These are phyloP conservation scores for Peromyscus eremicus DNA, from an alignment of 2,797 vertebrate species.

Conservation along the genomic window DNA sequence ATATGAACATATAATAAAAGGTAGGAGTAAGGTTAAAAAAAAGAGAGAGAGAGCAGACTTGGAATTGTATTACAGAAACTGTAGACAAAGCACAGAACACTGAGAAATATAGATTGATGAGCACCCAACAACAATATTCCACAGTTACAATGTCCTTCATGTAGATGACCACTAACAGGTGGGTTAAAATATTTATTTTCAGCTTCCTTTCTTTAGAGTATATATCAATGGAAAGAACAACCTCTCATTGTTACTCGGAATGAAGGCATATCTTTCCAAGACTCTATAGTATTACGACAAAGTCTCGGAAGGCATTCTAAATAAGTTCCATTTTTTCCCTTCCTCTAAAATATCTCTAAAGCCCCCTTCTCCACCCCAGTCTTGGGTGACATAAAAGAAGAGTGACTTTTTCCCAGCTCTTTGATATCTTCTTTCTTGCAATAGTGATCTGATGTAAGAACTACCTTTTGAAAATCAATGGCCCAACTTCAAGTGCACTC, in stretches of 20 bases:
- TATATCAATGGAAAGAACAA: slow-evolving; percentile 12
- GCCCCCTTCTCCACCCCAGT: slow-evolving; percentile 85
- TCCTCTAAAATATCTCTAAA: slow-evolving; percentile 90
- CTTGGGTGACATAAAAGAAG: slow-evolving; percentile 90
- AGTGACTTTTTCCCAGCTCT: slow-evolving; percentile 88
- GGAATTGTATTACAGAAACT: slow-evolving; percentile 40
- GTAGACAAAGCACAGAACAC: neutral
- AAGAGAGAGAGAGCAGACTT: neutral
- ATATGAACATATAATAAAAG: slow-evolving; percentile 25
- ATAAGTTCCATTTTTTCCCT: slow-evolving; percentile 87
- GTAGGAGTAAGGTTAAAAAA: neutral
- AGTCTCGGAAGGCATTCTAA: slow-evolving; percentile 87
- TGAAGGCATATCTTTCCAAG: slow-evolving; percentile 74
- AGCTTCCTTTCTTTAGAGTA: slow-evolving; percentile 58
- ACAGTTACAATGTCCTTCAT: slow-evolving; percentile 17
- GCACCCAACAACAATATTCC: neutral
- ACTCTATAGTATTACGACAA: slow-evolving; percentile 80
- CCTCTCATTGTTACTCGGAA: slow-evolving; percentile 48
- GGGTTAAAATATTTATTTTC: slow-evolving; percentile 29
- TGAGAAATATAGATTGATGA: neutral
- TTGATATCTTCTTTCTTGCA: slow-evolving; percentile 89
- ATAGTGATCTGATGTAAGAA: slow-evolving; percentile 89
- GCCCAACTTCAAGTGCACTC: slow-evolving; percentile 88
- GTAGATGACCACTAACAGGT: slow-evolving; percentile 42
- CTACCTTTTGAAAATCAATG: slow-evolving; percentile 92